These are phyloP conservation scores for Empidonax traillii DNA, from an alignment of 2,113 vertebrate species.

Conservation along the genomic window DNA sequence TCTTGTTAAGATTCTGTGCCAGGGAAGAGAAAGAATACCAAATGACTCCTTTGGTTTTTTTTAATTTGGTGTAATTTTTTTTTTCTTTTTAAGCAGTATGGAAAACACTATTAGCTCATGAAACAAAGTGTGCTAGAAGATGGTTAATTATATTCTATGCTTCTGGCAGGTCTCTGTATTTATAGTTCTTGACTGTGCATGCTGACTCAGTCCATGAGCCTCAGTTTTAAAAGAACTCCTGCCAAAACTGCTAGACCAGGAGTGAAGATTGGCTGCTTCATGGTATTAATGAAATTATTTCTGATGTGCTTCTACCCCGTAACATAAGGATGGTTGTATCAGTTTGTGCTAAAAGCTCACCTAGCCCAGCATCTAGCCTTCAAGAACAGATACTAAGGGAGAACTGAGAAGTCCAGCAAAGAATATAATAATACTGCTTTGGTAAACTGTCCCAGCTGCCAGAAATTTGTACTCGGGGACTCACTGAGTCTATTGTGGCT, in stretches of 20 bases:
- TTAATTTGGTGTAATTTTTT: not conserved
- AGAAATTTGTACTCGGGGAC: not conserved
- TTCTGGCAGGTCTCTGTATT: not conserved
- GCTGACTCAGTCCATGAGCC: not conserved
- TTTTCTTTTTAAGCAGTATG: not conserved
- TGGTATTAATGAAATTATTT: constrained; percentile 10
- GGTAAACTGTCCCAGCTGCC: not conserved
- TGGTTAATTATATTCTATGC: constrained; percentile 27
- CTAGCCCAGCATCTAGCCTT: not conserved
- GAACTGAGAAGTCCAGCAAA: not conserved
- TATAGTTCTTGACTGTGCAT: not conserved
- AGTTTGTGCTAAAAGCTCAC: not conserved
- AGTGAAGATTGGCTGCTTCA: not conserved
- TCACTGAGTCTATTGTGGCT: not conserved
- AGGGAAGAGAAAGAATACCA: not conserved
- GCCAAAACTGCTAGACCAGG: not conserved
- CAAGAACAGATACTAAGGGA: not conserved
- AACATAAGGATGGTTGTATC: not conserved
- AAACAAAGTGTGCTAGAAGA: not conserved
- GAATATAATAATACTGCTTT: not conserved
- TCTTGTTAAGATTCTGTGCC: not conserved
- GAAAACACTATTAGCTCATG: constrained; percentile 1
- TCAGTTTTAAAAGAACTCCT: constrained; percentile 40
- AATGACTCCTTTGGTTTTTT: not conserved
- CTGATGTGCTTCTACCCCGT: not conserved